Base-by-base conservation (phyloP, 2,797 vertebrate genomes). In the Xerus rutilus region DNA sequence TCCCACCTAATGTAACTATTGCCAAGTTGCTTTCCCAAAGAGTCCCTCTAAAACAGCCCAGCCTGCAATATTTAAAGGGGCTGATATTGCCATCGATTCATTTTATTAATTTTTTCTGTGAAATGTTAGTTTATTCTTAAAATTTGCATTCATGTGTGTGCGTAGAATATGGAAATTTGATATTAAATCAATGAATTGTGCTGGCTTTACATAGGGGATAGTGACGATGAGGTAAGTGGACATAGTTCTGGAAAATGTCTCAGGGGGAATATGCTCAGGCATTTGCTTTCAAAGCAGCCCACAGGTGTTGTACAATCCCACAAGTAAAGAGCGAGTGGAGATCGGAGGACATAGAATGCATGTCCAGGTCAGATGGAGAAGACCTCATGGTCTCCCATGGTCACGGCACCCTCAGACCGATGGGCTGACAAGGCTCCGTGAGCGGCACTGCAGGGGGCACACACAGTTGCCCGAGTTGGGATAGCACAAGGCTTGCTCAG, bases 11-110 rank as follows among this genome's bases (percentile, higher is more conserved):
- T 70, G 39, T 39, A 64, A 78, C 67, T 57, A 45, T 20, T 59
- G 64, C 14, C 54, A 95, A 52, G 72, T 77, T 73, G 43, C 57
- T 94, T 93, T 89, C 59, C 59, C 76, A 95, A 93, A 83, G 18
- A 82, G 78, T 65, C 0, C 30, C 25, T 21, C 43, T 52, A 72
- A 45, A 9, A 21, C 70, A 77, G 39, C 30, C 15, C 54, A 17
- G 85, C 2, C 8, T 23, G 8, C 5, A 62, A 52, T 79, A 62
- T 76, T 35, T 94, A 91, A 93, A 89, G 12, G 11, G 28, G 47
- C 47, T 67, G 17, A 47, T 74, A 49, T n/a, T 70, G 15, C 20
- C 17, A 21, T 62, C 54, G 45, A 88, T 90, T 23, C 1, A 17
- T 86, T 93, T 57, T 73, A 20, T 39, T 76, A 32, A 74, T 28